Percentiles rank a stretch among this genome's conserved stretches.
phyloP scores from a whole-genome alignment of 2,113 vertebrate species.

The Callipepla californica region DNA sequence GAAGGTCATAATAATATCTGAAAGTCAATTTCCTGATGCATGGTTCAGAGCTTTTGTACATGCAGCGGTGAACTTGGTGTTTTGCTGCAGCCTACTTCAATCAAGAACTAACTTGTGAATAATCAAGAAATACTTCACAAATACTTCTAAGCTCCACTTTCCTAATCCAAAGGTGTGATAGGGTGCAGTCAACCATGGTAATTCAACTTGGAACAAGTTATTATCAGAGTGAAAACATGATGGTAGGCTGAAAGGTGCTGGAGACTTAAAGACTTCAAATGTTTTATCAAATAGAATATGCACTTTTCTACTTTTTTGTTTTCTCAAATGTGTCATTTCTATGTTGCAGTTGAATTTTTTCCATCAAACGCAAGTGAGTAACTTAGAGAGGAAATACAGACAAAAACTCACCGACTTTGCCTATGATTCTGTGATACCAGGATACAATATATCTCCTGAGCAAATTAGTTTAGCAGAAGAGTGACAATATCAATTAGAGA shows the following conservation, averaged over 20 bases:
- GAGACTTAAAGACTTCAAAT: conserved; percentile 64
- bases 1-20: conserved; percentile 86
- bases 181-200: conserved; percentile 79
- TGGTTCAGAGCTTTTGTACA: conserved; percentile 75
- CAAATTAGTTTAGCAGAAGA: background rate
- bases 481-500: background rate
- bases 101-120: conserved; percentile 80
- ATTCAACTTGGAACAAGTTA: conserved; percentile 81
- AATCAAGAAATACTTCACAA: conserved; percentile 80
- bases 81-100: conserved; percentile 82
- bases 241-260: conserved; percentile 77
- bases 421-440: background rate
- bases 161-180: conserved; percentile 80
- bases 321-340: background rate
- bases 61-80: conserved; percentile 31
- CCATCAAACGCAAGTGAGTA: background rate
- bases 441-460: background rate
- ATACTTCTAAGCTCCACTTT: conserved; percentile 75
- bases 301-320: conserved; percentile 21
- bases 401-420: rapidly evolving
- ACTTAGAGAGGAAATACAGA: background rate
- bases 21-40: conserved; percentile 81
- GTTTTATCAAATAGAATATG: conserved; percentile 41
- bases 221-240: conserved; percentile 75
- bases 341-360: background rate